Conservation (phyloP, 92 coral and sea anemone species). For the Nematostella vectensis region DNA sequence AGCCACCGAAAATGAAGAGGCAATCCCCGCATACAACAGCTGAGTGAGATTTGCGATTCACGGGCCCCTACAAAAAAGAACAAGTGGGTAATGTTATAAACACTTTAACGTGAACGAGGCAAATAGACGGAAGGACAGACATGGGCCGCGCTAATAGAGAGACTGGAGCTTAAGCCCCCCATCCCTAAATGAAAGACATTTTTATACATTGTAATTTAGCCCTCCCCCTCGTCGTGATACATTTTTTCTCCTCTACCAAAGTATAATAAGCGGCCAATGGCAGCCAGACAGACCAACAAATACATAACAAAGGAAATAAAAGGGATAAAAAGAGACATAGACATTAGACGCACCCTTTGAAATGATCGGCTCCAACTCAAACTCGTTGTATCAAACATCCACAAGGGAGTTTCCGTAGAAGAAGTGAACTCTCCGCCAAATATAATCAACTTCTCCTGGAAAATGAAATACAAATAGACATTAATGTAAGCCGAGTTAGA, state of each 20-base stretch:
- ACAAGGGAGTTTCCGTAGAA: conserved; percentile 66
- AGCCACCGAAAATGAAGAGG: conserved; percentile 93
- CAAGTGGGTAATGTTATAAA: neutral
- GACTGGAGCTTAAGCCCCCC: neutral
- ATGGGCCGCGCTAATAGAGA: neutral
- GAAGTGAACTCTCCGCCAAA: conserved; percentile 97
- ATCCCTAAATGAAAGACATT: neutral
- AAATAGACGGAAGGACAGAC: neutral
- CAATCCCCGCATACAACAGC: conserved; percentile 66
- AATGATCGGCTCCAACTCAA: no score
- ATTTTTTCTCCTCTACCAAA: no score
- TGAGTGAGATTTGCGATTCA: conserved; percentile 78
- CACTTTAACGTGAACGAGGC: neutral
- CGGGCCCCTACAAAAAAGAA: conserved; percentile 62
- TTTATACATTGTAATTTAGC: no score
- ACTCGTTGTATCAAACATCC: conserved; percentile 83
- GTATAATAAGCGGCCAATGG: no score
- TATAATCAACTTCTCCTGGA: conserved; percentile 71
- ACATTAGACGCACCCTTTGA: no score
- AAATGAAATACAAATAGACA: conserved; percentile 4
- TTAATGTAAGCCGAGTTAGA: no score
- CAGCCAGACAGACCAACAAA: no score
- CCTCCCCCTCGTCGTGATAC: no score
- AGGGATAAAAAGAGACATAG: no score
- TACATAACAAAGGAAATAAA: no score